Percentiles rank a stretch among this genome's conserved stretches.
Conservation (phyloP, 2,113 vertebrate genomes). For the Felis chaus region DNA sequence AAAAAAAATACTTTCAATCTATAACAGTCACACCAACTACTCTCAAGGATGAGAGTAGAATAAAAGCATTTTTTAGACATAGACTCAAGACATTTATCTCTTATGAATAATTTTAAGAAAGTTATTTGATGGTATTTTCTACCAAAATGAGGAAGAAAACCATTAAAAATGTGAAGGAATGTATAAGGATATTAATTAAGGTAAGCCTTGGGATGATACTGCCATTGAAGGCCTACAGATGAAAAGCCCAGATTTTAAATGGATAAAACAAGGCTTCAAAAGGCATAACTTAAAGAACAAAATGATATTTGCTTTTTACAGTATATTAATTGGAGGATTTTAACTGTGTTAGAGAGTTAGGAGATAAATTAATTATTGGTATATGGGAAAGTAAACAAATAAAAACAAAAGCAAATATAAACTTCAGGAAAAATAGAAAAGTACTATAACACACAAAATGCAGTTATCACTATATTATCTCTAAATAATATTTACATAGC, state of each 20-base stretch:
- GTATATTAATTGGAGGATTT: not conserved
- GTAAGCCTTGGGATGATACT: not conserved
- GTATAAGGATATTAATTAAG: not conserved
- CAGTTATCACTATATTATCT: not conserved
- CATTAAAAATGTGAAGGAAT: not conserved
- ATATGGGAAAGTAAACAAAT: not conserved
- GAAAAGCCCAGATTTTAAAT: not conserved
- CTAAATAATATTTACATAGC: not conserved
- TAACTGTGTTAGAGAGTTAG: not conserved
- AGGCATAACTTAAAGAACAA: not conserved
- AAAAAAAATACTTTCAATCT: not conserved
- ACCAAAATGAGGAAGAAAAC: not conserved
- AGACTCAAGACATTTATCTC: not conserved
- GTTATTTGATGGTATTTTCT: not conserved
- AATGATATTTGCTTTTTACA: not conserved
- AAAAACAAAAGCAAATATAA: conserved; percentile 32
- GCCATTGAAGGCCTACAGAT: not conserved
- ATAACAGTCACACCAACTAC: not conserved
- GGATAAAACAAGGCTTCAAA: not conserved
- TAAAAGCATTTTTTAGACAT: not conserved
- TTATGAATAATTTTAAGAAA: not conserved
- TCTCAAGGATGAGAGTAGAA: not conserved
- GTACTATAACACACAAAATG: not conserved
- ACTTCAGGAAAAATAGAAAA: not conserved
- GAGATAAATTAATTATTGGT: not conserved